phyloP scores from a whole-genome alignment of 2,113 vertebrate species.

The Saimiri boliviensis region DNA sequence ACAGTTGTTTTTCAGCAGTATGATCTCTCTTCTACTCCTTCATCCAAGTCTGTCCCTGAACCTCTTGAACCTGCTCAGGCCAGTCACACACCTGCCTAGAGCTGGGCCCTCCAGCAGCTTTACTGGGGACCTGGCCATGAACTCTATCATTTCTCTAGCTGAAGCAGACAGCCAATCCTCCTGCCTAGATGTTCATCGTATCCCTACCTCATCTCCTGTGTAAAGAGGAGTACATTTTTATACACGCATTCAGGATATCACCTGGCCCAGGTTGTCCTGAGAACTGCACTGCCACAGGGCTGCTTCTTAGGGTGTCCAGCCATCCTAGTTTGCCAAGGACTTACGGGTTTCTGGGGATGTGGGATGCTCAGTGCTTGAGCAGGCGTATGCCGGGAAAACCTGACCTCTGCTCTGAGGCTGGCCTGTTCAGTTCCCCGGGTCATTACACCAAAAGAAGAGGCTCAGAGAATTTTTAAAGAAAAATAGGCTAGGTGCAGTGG shows the following conservation, averaged over 20 bases:
- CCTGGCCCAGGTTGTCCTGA: too few species aligned
- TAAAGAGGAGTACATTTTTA: not conserved
- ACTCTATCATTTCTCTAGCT: not conserved
- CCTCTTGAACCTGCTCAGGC: not conserved
- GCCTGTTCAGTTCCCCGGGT: not conserved
- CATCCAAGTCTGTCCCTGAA: not conserved
- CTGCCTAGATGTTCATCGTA: not conserved
- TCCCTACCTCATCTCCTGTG: not conserved
- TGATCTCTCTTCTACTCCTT: not conserved
- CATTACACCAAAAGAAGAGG: not conserved
- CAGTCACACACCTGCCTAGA: not conserved
- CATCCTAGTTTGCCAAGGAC: not conserved
- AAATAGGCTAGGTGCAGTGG: not conserved
- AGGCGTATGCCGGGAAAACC: not conserved
- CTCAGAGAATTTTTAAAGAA: not conserved
- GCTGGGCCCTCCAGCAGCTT: not conserved
- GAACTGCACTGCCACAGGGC: not conserved
- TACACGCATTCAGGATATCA: not conserved
- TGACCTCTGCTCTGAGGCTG: not conserved
- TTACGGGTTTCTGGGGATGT: not conserved
- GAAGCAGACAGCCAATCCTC: not conserved
- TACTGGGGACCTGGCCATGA: not conserved
- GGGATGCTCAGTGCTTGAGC: not conserved
- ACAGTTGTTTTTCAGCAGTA: not conserved
- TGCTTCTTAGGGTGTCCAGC: not conserved